These are phyloP conservation scores for Cyrtonyx montezumae DNA, from an alignment of 2,113 vertebrate species.

Conservation along the genomic window DNA sequence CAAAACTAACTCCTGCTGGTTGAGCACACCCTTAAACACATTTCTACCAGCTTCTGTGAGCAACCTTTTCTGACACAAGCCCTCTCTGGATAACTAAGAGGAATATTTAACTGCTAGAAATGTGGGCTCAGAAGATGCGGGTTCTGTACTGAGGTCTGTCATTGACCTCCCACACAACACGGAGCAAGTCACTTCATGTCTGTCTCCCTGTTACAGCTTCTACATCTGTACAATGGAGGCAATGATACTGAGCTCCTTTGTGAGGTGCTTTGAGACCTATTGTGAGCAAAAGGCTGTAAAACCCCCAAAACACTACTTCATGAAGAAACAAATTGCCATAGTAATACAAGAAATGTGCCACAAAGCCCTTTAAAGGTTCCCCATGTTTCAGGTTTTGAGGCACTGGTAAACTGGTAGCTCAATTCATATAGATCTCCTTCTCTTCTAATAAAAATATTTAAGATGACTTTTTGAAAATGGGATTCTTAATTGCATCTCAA, in stretches of 20 bases:
- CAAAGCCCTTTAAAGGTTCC: not conserved
- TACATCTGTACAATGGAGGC: not conserved
- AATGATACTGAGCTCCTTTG: not conserved
- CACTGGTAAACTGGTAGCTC: not conserved
- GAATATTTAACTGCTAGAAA: not conserved
- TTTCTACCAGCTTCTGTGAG: not conserved
- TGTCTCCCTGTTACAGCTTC: not conserved
- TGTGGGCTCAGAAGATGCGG: not conserved
- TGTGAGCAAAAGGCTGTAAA: not conserved
- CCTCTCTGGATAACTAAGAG: not conserved
- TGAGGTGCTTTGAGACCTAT: not conserved
- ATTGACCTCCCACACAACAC: not conserved
- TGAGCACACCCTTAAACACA: not conserved
- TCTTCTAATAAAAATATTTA: not conserved
- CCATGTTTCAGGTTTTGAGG: not conserved
- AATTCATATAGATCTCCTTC: not conserved
- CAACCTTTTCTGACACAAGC: not conserved
- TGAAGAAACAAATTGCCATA: not conserved
- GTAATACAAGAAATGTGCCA: not conserved
- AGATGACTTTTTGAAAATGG: not conserved
- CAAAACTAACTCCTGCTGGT: not conserved
- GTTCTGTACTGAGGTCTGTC: rapidly evolving
- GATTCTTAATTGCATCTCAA: not conserved
- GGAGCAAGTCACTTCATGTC: not conserved
- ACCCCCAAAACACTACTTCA: not conserved